These are phyloP conservation scores for Xestia sexstrigata DNA, from an alignment of 2,888 invertebrate genomes.

Conservation along the genomic window DNA sequence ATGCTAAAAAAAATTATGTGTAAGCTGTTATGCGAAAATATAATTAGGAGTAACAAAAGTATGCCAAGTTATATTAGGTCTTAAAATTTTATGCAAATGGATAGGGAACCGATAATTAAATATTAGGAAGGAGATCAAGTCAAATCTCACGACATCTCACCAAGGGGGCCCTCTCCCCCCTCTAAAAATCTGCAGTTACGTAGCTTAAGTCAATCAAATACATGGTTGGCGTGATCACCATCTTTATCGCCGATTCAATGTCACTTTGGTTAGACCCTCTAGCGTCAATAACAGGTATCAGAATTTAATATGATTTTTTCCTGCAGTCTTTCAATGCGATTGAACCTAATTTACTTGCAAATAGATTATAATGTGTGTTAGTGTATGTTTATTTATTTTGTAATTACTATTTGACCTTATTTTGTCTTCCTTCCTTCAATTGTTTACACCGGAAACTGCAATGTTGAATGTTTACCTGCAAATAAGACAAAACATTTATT, in stretches of 20 bases:
- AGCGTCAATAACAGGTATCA: not conserved
- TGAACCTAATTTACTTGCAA: conserved; percentile 28
- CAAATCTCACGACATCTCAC: not conserved
- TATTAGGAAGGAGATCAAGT: not conserved
- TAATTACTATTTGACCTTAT: conserved; percentile 26
- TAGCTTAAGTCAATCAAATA: not conserved
- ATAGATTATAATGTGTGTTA: conserved; percentile 22
- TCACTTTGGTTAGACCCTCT: not conserved
- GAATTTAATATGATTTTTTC: not conserved
- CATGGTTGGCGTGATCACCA: not conserved
- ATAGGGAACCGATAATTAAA: too few species aligned
- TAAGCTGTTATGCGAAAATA: too few species aligned
- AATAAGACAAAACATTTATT: conserved; percentile 28
- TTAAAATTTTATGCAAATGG: too few species aligned
- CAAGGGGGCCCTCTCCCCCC: not conserved
- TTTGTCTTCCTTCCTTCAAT: conserved; percentile 37
- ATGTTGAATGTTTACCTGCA: conserved; percentile 33
- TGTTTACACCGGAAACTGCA: conserved; percentile 15
- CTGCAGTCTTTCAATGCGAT: not conserved
- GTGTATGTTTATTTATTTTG: conserved; percentile 17
- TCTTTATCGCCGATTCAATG: not conserved
- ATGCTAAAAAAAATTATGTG: too few species aligned
- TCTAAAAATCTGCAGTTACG: not conserved
- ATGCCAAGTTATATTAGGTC: too few species aligned
- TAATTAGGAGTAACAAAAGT: too few species aligned